Conservation (phyloP, 2,888 invertebrate genomes). For the Altica lythri region DNA sequence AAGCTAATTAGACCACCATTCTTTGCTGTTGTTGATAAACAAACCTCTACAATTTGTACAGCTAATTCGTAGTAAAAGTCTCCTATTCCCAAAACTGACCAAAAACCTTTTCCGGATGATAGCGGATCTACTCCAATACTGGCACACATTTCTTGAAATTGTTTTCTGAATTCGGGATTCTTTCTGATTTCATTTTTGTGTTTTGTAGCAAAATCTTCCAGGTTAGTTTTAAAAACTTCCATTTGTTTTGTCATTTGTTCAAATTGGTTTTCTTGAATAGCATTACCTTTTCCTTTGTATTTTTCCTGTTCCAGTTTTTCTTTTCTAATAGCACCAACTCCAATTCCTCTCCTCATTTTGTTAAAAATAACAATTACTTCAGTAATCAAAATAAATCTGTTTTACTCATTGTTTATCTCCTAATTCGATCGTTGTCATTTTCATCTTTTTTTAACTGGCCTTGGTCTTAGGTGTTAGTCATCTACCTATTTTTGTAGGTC, state of each 20-base stretch:
- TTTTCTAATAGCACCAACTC: constrained; percentile 88
- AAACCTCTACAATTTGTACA: constrained; percentile 97
- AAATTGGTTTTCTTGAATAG: constrained; percentile 89
- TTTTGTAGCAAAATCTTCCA: constrained; percentile 94
- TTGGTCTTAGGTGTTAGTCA: too few relatives aligned
- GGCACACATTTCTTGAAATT: constrained; percentile 97
- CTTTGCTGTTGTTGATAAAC: constrained; percentile 86
- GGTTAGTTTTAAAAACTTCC: constrained; percentile 86
- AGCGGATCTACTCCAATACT: constrained; percentile 98
- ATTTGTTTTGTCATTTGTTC: constrained; percentile 93
- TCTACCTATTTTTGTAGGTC: too few relatives aligned
- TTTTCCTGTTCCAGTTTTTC: constrained; percentile 86
- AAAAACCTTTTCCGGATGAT: constrained; percentile 92
- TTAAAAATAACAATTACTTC: too few relatives aligned
- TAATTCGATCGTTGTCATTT: too few relatives aligned
- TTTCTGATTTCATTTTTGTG: constrained; percentile 95
- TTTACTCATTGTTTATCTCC: too few relatives aligned
- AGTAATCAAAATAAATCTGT: too few relatives aligned
- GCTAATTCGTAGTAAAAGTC: constrained; percentile 99
- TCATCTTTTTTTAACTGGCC: too few relatives aligned
- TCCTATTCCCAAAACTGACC: constrained; percentile 99
- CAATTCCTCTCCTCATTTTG: constrained; percentile 78
- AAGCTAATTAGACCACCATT: constrained; percentile 90
- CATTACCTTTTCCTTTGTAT: constrained; percentile 89
- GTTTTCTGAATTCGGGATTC: constrained; percentile 90